phyloP scores from a whole-genome alignment of 2,888 invertebrate genomes.

The Nemotelus pantherinus region DNA sequence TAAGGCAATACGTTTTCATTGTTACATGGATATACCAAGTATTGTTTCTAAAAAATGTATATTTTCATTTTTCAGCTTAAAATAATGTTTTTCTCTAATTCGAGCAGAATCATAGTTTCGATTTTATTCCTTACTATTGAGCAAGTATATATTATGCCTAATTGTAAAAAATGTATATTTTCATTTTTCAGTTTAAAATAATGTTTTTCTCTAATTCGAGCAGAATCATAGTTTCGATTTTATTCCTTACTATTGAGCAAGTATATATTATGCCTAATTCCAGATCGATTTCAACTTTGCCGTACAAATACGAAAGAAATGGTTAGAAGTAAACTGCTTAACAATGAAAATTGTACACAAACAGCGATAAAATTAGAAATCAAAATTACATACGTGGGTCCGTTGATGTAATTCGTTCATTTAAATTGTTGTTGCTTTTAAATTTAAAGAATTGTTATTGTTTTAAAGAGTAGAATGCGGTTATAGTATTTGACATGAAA shows the following conservation, averaged over 20 bases:
- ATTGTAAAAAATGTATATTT: background rate
- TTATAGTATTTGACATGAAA: slow-evolving; percentile 7
- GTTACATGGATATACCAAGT: slow-evolving; percentile 2
- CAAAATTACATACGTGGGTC: background rate
- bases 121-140: too few relatives aligned
- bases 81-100: background rate
- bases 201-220: background rate
- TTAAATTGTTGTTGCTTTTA: slow-evolving; percentile 30
- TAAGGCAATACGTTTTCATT: slow-evolving; percentile 21
- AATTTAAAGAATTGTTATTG: slow-evolving; percentile 24
- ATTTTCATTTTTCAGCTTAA: background rate
- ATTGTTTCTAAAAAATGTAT: slow-evolving; percentile 5
- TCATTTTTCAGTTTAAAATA: background rate
- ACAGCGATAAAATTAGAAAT: slow-evolving; percentile 12
- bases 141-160: too few relatives aligned
- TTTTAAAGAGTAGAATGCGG: slow-evolving; percentile 26
- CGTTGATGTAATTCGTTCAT: background rate
- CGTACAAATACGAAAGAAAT: background rate
- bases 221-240: too few relatives aligned
- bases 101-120: too few relatives aligned
- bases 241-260: too few relatives aligned
- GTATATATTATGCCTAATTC: too few relatives aligned
- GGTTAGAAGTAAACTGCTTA: background rate
- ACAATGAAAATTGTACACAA: background rate
- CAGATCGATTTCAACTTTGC: background rate